Conservation (phyloP, 2,888 invertebrate genomes). For the Pheosia tremula region DNA sequence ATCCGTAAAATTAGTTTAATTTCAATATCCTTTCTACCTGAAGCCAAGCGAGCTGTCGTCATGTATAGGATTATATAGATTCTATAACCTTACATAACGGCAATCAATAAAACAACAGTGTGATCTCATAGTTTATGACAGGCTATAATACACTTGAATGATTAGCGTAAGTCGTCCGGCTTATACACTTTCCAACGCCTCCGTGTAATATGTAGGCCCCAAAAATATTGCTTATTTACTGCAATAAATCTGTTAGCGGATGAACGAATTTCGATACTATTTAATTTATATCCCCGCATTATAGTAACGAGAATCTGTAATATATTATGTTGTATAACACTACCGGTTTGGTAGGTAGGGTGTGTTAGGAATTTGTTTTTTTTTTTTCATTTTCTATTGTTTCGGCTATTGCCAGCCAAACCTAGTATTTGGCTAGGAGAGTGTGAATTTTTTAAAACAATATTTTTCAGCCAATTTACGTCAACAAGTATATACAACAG, state of each 20-base stretch:
- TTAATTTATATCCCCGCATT: slow-evolving; percentile 8
- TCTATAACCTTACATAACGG: slow-evolving; percentile 10
- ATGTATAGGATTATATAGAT: not conserved
- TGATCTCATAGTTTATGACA: slow-evolving; percentile 4
- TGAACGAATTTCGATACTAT: slow-evolving; percentile 7
- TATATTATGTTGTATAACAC: slow-evolving; percentile 5
- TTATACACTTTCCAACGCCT: slow-evolving; percentile 6
- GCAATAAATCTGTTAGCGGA: slow-evolving; percentile 6
- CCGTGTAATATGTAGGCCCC: slow-evolving; percentile 4
- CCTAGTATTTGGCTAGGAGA: too few relatives aligned
- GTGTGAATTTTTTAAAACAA: too few relatives aligned
- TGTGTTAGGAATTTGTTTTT: not conserved
- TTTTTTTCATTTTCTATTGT: not conserved
- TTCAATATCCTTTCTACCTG: not conserved
- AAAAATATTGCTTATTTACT: slow-evolving; percentile 7
- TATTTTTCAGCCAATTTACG: too few relatives aligned
- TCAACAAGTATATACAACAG: too few relatives aligned
- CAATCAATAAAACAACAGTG: slow-evolving; percentile 5
- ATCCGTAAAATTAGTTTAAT: too few relatives aligned
- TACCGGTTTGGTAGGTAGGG: slow-evolving; percentile 5
- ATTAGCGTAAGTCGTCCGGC: slow-evolving; percentile 1
- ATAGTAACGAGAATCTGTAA: slow-evolving; percentile 3
- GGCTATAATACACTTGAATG: slow-evolving; percentile 4
- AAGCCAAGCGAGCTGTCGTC: not conserved
- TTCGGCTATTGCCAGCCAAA: not conserved